phyloP scores from a whole-genome alignment of 1,140 invertebrate species.

The Nymphalis io region DNA sequence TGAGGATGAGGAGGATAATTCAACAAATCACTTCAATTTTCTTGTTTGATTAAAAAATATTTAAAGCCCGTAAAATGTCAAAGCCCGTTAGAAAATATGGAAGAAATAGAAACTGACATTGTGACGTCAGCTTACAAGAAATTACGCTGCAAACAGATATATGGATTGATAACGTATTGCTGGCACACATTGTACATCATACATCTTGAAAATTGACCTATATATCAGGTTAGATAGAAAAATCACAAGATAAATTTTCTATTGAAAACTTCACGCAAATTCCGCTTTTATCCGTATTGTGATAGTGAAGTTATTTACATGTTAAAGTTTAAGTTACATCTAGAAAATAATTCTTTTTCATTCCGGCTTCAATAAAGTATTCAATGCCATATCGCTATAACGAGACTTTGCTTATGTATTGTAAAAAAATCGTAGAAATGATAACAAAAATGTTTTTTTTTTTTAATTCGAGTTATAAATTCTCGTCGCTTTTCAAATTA shows the following conservation, averaged over 20 bases:
- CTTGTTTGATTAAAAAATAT: too few relatives aligned
- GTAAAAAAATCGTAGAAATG: not conserved
- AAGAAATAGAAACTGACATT: not conserved
- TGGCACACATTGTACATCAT: not conserved
- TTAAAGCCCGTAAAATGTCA: too few relatives aligned
- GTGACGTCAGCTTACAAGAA: not conserved
- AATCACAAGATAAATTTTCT: not conserved
- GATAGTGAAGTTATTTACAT: not conserved
- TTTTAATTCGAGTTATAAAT: too few relatives aligned
- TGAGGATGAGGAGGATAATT: too few relatives aligned
- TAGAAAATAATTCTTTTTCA: constrained; percentile 2
- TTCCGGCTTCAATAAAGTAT: not conserved
- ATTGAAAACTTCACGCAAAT: constrained; percentile 2
- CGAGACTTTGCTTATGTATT: not conserved
- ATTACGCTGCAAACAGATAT: not conserved
- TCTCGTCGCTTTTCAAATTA: too few relatives aligned
- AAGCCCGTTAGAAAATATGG: not conserved
- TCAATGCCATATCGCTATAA: not conserved
- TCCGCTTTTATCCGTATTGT: not conserved
- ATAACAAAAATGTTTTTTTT: not conserved
- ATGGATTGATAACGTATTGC: not conserved
- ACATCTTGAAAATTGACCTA: constrained; percentile 7
- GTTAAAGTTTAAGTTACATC: not conserved
- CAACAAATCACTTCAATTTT: too few relatives aligned
- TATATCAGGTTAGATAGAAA: constrained; percentile 8